Evolutionary conservation across 2,888 invertebrate species (phyloP).

Genomic region (Cephonodes hylas): DNA sequence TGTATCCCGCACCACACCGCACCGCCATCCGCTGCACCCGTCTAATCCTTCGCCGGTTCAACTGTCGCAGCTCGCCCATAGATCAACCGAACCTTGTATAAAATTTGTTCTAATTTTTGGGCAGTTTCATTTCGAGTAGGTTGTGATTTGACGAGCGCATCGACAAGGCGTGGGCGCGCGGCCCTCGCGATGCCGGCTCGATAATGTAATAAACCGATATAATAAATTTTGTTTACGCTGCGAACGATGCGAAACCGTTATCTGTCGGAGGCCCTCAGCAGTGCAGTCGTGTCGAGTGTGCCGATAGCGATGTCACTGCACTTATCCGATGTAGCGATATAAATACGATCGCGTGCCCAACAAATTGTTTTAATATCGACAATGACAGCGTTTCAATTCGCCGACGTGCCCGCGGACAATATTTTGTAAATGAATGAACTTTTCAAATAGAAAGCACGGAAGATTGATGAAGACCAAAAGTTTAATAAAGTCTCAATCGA

Average conservation of each 20-base stretch:
- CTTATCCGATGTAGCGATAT: slow-evolving; percentile 20
- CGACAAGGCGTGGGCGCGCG: slow-evolving; percentile 45
- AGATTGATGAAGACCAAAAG: slow-evolving; percentile 47
- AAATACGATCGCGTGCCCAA: neutral
- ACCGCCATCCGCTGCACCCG: slow-evolving; percentile 53
- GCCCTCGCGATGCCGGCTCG: slow-evolving; percentile 43
- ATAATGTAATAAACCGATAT: slow-evolving; percentile 59
- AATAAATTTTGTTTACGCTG: slow-evolving; percentile 59
- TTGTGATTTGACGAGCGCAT: slow-evolving; percentile 52
- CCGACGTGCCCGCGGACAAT: slow-evolving; percentile 19
- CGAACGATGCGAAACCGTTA: slow-evolving; percentile 52
- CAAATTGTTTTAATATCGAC: neutral
- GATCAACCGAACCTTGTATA: slow-evolving; percentile 60
- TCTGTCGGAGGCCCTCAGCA: slow-evolving; percentile 52
- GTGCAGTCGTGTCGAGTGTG: slow-evolving; percentile 48
- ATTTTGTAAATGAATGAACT: slow-evolving; percentile 25
- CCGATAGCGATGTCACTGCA: slow-evolving; percentile 44
- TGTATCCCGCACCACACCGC: slow-evolving; percentile 45
- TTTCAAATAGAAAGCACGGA: slow-evolving; percentile 36
- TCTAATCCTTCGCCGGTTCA: slow-evolving; percentile 59
- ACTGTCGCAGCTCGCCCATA: slow-evolving; percentile 59
- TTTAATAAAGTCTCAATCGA: slow-evolving; percentile 48
- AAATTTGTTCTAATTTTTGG: slow-evolving; percentile 64
- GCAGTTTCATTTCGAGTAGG: slow-evolving; percentile 30
- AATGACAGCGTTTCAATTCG: neutral